Conservation (phyloP, 2,888 invertebrate species). For the Rhopalosiphum nymphaeae region DNA sequence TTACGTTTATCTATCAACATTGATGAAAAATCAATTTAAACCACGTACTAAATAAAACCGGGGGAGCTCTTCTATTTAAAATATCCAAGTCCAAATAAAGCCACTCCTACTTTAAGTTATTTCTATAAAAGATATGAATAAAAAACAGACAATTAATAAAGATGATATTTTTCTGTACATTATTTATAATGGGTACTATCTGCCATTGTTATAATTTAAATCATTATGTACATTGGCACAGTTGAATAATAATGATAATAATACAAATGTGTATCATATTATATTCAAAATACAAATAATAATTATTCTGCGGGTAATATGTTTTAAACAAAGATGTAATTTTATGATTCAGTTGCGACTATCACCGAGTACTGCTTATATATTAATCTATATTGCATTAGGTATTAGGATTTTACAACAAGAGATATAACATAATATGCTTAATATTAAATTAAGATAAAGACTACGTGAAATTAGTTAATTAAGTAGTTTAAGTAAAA, state of each 20-base stretch:
- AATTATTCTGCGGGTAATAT: too few relatives aligned
- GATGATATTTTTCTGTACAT: too few relatives aligned
- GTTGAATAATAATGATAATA: too few relatives aligned
- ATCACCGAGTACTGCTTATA: background rate
- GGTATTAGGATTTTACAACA: background rate
- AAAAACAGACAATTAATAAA: background rate
- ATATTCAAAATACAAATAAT: too few relatives aligned
- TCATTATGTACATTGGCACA: too few relatives aligned
- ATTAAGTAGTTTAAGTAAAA: background rate
- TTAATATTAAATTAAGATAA: background rate
- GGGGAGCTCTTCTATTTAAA: background rate
- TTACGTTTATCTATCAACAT: background rate
- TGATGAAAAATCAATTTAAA: background rate
- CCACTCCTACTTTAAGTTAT: background rate
- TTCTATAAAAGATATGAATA: background rate
- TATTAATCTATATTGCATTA: background rate
- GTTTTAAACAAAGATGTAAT: too few relatives aligned
- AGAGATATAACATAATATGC: background rate
- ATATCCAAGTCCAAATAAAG: background rate
- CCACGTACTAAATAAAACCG: background rate
- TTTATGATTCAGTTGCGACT: too few relatives aligned
- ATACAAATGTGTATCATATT: too few relatives aligned
- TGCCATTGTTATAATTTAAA: too few relatives aligned
- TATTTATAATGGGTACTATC: too few relatives aligned
- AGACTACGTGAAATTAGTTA: background rate